phyloP scores from a whole-genome alignment of 92 coral and sea anemone species.

The Phymanthus crucifer region DNA sequence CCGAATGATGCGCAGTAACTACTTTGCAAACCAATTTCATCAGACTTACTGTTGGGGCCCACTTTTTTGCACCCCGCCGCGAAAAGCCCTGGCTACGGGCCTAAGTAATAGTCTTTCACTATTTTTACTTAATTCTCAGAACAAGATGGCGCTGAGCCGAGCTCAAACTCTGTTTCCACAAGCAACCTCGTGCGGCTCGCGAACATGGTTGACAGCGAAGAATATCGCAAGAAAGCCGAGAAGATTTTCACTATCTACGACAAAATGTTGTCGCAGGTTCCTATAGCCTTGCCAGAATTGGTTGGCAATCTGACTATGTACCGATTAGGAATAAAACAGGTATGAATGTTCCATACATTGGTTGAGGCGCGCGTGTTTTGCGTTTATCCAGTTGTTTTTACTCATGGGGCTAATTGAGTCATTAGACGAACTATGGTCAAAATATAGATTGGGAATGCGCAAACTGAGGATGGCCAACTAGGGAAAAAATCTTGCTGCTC shows the following conservation, averaged over 20 bases:
- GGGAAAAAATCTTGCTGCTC: too few species aligned
- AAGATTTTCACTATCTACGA: conserved; percentile 77
- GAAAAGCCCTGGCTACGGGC: too few species aligned
- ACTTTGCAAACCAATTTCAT: neutral
- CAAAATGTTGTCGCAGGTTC: conserved; percentile 75
- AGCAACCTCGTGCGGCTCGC: conserved; percentile 74
- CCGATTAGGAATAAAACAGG: conserved; percentile 79
- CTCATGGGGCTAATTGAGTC: too few species aligned
- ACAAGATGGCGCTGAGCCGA: conserved; percentile 99
- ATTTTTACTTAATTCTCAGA: conserved; percentile 42
- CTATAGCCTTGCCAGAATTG: conserved; percentile 87
- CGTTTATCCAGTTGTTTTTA: neutral
- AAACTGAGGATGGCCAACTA: too few species aligned
- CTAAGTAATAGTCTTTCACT: neutral
- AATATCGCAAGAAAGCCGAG: conserved; percentile 71
- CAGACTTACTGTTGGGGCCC: too few species aligned
- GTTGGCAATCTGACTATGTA: conserved; percentile 71
- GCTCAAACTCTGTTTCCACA: conserved; percentile 85
- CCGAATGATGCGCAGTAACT: neutral
- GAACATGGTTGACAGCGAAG: conserved; percentile 70
- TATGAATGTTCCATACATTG: conserved; percentile 18
- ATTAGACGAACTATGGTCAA: too few species aligned
- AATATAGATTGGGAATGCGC: too few species aligned
- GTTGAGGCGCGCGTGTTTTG: neutral
- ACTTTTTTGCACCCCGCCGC: too few species aligned